Evolutionary conservation across 2,888 invertebrate genomes (phyloP).

Genomic region (Abscondita cerata): DNA sequence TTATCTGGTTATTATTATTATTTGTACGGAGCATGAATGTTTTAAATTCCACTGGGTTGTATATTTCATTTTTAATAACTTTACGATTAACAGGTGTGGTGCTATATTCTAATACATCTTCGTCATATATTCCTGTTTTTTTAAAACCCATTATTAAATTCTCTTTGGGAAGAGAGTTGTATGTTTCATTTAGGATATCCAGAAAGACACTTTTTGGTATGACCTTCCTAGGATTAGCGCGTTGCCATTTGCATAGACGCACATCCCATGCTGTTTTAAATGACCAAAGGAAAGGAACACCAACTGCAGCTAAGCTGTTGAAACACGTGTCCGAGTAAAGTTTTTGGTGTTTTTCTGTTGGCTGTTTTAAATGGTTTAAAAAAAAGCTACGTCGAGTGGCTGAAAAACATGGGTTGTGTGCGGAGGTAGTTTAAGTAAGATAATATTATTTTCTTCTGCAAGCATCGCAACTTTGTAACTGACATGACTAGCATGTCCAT

Average conservation of each 20-base stretch:
- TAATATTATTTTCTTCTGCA: neutral
- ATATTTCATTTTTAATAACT: neutral
- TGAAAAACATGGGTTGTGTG: neutral
- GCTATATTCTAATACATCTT: neutral
- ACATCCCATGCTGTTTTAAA: conserved; percentile 6
- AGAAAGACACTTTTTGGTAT: conserved; percentile 10
- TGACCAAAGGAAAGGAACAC: neutral
- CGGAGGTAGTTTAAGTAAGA: neutral
- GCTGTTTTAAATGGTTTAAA: no score
- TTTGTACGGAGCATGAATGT: no score
- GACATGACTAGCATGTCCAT: no score
- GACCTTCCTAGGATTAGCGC: conserved; percentile 8
- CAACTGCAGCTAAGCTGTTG: no score
- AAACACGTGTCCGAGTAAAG: no score
- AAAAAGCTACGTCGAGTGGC: neutral
- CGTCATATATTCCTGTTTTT: neutral
- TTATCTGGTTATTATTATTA: no score
- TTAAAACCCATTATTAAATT: neutral
- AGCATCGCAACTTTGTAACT: no score
- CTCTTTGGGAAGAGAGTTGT: neutral
- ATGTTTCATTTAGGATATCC: neutral
- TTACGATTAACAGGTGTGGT: neutral
- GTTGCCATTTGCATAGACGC: conserved; percentile 6
- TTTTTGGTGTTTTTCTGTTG: no score
- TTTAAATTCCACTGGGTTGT: no score